A percentile compares a stretch with the other conserved stretches of the same genome.
phyloP scores from a whole-genome alignment of 2,113 vertebrate genomes.

The Engraulis encrasicolus region DNA sequence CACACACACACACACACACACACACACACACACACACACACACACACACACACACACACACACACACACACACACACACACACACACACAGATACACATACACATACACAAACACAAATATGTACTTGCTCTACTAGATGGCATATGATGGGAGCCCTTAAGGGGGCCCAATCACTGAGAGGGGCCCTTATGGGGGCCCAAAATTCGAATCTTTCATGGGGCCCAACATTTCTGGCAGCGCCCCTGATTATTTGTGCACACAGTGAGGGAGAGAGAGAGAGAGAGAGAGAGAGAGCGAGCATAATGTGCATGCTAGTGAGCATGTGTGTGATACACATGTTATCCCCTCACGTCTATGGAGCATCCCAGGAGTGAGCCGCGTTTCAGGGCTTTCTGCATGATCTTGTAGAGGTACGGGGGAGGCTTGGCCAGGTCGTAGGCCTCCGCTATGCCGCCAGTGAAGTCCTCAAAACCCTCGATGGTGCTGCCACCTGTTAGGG shows the following conservation, averaged over 20 bases:
- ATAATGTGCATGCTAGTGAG: background rate
- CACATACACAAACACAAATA: too few species aligned
- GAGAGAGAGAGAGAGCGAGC: too few species aligned
- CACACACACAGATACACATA: too few species aligned
- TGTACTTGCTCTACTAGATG: too few species aligned
- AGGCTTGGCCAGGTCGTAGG: slow-evolving; percentile 51
- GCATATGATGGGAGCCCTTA: too few species aligned
- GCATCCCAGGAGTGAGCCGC: slow-evolving; percentile 54
- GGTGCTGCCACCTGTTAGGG: slow-evolving; percentile 56
- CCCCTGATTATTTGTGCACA: too few species aligned
- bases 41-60: background rate
- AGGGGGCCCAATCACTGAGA: too few species aligned
- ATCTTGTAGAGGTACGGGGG: slow-evolving; percentile 50
- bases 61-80: background rate
- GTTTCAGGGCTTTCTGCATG: slow-evolving; percentile 51
- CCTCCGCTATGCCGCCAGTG: slow-evolving; percentile 57
- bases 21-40: background rate
- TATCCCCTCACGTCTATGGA: slow-evolving; percentile 53
- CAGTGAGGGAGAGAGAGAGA: too few species aligned
- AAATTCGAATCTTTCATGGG: too few species aligned
- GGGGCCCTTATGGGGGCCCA: too few species aligned
- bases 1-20: too few species aligned
- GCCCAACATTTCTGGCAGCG: too few species aligned
- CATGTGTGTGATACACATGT: background rate
- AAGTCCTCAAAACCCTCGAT: slow-evolving; percentile 67